A percentile compares a stretch with the other conserved stretches of the same genome.
phyloP scores from a whole-genome alignment of 2,888 invertebrate genomes.

The Eulithis prunata region DNA sequence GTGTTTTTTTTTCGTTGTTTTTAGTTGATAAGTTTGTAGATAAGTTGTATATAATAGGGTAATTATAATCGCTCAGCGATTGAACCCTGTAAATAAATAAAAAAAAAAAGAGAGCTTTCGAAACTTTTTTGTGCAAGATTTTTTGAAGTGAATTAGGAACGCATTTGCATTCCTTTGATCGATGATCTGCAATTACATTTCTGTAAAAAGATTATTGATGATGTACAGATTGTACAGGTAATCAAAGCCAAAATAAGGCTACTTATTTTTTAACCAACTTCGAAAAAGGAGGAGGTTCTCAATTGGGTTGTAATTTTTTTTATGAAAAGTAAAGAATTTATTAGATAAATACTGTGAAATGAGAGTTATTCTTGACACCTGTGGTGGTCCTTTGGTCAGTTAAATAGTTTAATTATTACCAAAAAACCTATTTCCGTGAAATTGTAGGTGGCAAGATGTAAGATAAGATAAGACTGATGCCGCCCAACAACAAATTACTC shows the following conservation, averaged over 20 bases:
- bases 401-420: constrained; percentile 22
- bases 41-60: too few relatives aligned
- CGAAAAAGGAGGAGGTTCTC: too few relatives aligned
- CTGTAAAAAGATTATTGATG: neutral
- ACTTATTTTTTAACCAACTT: too few relatives aligned
- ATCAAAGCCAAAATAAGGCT: too few relatives aligned
- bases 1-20: too few relatives aligned
- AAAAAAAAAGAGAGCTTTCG: constrained; percentile 26
- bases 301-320: too few relatives aligned
- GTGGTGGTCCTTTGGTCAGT: constrained; percentile 51
- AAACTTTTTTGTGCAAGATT: constrained; percentile 37
- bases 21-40: too few relatives aligned
- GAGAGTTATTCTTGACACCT: too few relatives aligned
- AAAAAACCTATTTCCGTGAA: constrained; percentile 35
- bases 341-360: too few relatives aligned
- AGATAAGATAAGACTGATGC: constrained; percentile 53
- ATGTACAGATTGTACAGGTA: neutral
- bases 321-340: too few relatives aligned
- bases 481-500: constrained; percentile 54
- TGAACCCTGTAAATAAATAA: too few relatives aligned
- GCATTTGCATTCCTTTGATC: neutral
- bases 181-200: neutral
- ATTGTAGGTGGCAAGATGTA: constrained; percentile 58
- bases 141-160: constrained; percentile 1
- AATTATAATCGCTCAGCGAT: too few relatives aligned